Evolutionary conservation across 2,113 vertebrate genomes (phyloP).

Genomic region (Trachemys scripta): DNA sequence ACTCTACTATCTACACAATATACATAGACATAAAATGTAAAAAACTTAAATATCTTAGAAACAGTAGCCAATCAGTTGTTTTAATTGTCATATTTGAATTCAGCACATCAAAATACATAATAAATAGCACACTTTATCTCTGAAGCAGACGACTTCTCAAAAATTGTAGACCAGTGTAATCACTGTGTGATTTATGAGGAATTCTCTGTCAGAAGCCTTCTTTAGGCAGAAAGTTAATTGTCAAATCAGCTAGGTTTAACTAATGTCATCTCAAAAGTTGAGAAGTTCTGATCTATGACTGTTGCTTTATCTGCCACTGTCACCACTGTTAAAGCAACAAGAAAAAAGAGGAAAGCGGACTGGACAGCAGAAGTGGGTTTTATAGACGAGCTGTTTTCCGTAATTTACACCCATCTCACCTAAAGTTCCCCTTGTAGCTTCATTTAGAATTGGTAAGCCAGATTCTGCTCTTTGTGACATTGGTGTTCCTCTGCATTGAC

Average conservation of each 20-base stretch:
- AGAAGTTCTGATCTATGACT: rapidly evolving
- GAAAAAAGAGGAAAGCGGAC: neutral
- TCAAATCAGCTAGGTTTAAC: conserved; percentile 12
- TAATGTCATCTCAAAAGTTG: neutral
- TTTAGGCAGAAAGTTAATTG: conserved; percentile 28
- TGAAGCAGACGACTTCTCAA: too few relatives aligned
- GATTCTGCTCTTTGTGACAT: neutral
- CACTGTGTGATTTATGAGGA: neutral
- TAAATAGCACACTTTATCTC: too few relatives aligned
- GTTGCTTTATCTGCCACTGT: neutral
- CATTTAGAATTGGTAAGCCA: neutral
- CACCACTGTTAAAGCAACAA: neutral
- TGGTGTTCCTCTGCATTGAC: neutral
- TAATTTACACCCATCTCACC: neutral
- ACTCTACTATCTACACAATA: too few relatives aligned
- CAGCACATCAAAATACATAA: too few relatives aligned
- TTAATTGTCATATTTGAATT: too few relatives aligned
- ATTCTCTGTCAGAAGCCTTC: conserved; percentile 22
- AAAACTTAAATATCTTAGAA: too few relatives aligned
- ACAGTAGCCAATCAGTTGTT: too few relatives aligned
- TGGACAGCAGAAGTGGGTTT: neutral
- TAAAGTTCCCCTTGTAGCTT: neutral
- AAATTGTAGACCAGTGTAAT: neutral
- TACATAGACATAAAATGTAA: too few relatives aligned
- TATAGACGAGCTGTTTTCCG: neutral